phyloP scores from a whole-genome alignment of 2,888 invertebrate genomes.

The Anthrax anthrax region DNA sequence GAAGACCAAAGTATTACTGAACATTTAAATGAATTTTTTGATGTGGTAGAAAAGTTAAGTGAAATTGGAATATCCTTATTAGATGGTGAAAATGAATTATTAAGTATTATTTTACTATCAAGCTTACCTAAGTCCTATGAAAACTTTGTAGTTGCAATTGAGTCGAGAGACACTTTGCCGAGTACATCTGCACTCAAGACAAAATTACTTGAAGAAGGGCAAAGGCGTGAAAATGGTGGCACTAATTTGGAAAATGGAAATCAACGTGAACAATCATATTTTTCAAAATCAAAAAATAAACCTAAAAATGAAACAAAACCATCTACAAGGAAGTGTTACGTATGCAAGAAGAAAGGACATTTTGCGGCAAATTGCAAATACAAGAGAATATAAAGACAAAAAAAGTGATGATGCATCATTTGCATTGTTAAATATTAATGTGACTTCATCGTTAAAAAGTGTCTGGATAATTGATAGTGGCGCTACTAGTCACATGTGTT shows the following conservation, averaged over 20 bases:
- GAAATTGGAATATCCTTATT: slow-evolving; percentile 9
- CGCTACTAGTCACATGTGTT: background rate
- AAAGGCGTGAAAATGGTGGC: slow-evolving; percentile 1
- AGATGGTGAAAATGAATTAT: slow-evolving; percentile 8
- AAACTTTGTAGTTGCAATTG: slow-evolving; percentile 12
- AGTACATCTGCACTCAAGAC: slow-evolving; percentile 3
- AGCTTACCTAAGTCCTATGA: slow-evolving; percentile 11
- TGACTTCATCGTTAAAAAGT: background rate
- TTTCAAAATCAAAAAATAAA: slow-evolving; percentile 1
- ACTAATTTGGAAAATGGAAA: background rate
- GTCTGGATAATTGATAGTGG: background rate
- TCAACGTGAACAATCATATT: slow-evolving; percentile 5
- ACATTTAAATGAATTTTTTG: slow-evolving; percentile 10
- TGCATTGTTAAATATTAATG: background rate
- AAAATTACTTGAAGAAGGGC: slow-evolving; percentile 9
- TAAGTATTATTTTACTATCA: slow-evolving; percentile 12
- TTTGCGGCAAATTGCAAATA: background rate
- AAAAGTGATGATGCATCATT: background rate
- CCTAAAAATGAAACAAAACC: background rate
- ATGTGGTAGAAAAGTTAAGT: slow-evolving; percentile 7
- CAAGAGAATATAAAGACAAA: background rate
- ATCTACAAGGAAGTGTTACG: slow-evolving; percentile 3
- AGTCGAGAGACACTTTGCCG: slow-evolving; percentile 11
- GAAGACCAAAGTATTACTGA: slow-evolving; percentile 6
- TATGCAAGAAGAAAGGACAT: slow-evolving; percentile 6